These are phyloP conservation scores for Pampus argenteus DNA, from an alignment of 2,797 vertebrate species.

Conservation along the genomic window DNA sequence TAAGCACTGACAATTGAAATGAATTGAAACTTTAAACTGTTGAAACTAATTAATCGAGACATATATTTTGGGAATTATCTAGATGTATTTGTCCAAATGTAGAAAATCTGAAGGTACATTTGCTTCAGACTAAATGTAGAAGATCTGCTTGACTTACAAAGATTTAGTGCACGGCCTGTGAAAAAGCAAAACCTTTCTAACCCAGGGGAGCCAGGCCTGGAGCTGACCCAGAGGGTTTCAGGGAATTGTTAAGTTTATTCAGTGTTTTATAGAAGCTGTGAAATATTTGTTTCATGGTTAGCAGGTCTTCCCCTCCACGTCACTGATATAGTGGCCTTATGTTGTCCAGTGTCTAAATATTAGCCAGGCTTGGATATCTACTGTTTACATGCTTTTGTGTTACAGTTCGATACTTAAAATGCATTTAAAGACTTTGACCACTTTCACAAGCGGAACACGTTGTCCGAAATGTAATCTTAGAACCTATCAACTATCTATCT, in stretches of 20 bases:
- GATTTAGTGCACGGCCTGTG: slow-evolving; percentile 21
- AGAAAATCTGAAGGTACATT: not conserved
- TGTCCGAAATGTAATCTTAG: too few relatives aligned
- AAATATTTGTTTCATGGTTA: slow-evolving; percentile 60
- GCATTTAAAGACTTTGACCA: not conserved
- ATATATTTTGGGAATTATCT: not conserved
- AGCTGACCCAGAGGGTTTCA: slow-evolving; percentile 49
- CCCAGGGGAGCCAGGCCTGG: slow-evolving; percentile 9
- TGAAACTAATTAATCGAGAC: not conserved
- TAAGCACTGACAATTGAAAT: not conserved
- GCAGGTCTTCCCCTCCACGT: not conserved
- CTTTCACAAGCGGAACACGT: too few relatives aligned
- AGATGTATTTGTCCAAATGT: not conserved
- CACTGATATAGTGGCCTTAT: not conserved
- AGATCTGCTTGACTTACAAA: slow-evolving; percentile 9
- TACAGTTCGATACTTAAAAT: not conserved
- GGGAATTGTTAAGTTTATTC: slow-evolving; percentile 57
- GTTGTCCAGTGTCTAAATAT: not conserved
- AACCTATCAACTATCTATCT: too few relatives aligned
- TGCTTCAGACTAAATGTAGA: slow-evolving; percentile 4
- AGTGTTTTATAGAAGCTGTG: slow-evolving; percentile 60
- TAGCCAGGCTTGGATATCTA: not conserved
- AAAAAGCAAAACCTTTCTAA: slow-evolving; percentile 33
- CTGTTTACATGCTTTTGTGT: not conserved
- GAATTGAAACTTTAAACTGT: too few relatives aligned